Conservation (phyloP, 2,888 invertebrate species). For the Scelioninae gen. 1 region DNA sequence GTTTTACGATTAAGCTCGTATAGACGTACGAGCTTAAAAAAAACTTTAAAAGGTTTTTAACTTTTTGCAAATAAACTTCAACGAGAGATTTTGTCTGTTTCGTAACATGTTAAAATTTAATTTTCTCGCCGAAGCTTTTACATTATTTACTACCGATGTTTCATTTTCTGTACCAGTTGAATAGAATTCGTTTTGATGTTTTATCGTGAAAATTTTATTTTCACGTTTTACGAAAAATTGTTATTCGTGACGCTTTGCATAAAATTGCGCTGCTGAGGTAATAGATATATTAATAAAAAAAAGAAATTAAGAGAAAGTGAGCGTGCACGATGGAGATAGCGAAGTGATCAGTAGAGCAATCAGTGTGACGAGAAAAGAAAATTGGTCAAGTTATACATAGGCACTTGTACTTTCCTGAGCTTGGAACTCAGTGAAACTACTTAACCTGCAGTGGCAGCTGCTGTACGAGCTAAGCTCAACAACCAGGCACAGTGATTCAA, state of each 20-base stretch:
- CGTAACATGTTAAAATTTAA: constrained; percentile 50
- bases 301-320: not conserved
- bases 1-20: constrained; percentile 66
- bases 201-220: no score
- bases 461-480: constrained; percentile 54
- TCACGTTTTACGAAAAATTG: no score
- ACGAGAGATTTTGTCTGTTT: constrained; percentile 31
- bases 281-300: not conserved
- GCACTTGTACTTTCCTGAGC: constrained; percentile 53
- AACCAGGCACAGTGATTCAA: constrained; percentile 64
- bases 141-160: constrained; percentile 27
- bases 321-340: constrained; percentile 24
- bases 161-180: not conserved
- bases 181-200: no score
- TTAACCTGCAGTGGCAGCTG: constrained; percentile 66
- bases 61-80: constrained; percentile 50
- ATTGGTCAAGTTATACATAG: constrained; percentile 67
- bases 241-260: not conserved
- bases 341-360: constrained; percentile 45
- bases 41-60: constrained; percentile 65
- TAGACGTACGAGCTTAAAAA: constrained; percentile 41
- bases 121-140: constrained; percentile 36
- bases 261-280: no score
- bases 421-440: constrained; percentile 58
- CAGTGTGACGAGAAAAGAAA: constrained; percentile 64